Base-by-base conservation (phyloP, 2,888 invertebrate species). In the Papilio gigon region DNA sequence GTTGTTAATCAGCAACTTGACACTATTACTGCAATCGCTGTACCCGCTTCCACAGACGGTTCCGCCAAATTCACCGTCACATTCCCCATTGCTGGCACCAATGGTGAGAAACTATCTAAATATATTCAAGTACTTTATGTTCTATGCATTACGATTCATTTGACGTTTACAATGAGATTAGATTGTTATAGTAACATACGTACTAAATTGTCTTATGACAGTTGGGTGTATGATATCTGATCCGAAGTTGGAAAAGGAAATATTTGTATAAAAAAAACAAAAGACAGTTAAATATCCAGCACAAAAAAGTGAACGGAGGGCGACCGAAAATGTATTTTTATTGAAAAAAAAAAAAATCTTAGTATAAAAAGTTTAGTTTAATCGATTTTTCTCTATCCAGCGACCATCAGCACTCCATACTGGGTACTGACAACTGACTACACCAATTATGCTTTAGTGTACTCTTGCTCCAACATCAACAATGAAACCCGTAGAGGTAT, bases 361-460 rank as follows among this genome's bases (percentile, higher is more conserved):
- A n/a, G n/a, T n/a, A n/a, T n/a, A n/a, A n/a, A n/a, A n/a, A n/a
- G n/a, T n/a, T n/a, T 20, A 1, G 4, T 22, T 37, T 22, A n/a
- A 20, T 53, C 37, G n/a, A 6, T 56, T 47, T 67, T 50, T 60
- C 30, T 68, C 66, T 40, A 67, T 86, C 66, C 80, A 89, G 89
- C 72, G 0, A 80, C 81, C 0, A 71, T 73, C 6, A 47, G 64
- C 4, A 77, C 83, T 0, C 81, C 85, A 44, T 90, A 95, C 78
- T 95, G 94, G 94, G 86, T 95, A 1, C 77, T 95, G 35, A 93
- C 89, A 14, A 95, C 95, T 0, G 95, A 95, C 80, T 95, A 95
- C 78, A 80, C 74, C 0, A 89, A 87, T 65, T 95, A 93, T 74
- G 89, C 95, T 0, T 90, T 95, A 0, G 94, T 95, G 0, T 95